Base-by-base conservation (phyloP, 53 echinoderm and acorn worm species). In the Astropecten irregularis region DNA sequence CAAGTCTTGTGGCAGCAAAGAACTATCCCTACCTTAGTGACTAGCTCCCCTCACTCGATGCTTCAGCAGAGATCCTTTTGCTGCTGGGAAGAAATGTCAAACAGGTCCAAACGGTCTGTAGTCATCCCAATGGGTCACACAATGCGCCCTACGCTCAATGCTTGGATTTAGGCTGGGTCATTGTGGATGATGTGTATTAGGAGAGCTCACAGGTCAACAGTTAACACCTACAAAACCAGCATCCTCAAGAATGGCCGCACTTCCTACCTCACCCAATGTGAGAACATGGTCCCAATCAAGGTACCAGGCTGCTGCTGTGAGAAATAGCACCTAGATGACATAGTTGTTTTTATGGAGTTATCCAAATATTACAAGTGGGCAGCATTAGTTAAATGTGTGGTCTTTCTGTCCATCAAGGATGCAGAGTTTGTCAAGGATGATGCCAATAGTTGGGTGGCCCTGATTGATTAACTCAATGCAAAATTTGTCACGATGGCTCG, bases 161-260 rank as follows among this genome's bases (percentile, higher is more conserved):
- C 29, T 46, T 84, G 60, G 72, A 84, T 59, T 58, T 84, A 42
- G 84, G 85, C 5, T 87, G 88, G 88, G 88, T 87, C 4, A 71
- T 87, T 22, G 71, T 87, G 25, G 82, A 61, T 19, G 88, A 88
- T 57, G 73, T 72, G 33, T 88, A 71, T 82, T 36, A 71, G 88
- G 8, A 42, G 53, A 28, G 21, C 61, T 20, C 57, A 81, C 57
- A 68, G 70, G 6, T 69, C 70, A 39, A 58, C 42, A 25, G 37
- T 69, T 6, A 82, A 87, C 44, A 68, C 39, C 33, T 70, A 27
- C 65, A 81, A 61, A 47, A 69, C 88, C 6, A 68, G 56, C 18
- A 57, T 82, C 25, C 68, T 56, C 20, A 5, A 40, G 0, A 69
- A 82, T 25, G 88, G 88, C 37, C 88, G 82, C 22, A 32, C 82